Evolutionary conservation across 2,797 vertebrate genomes (phyloP), one percentile per base, ranked within the genome.

Genomic region (Choloepus didactylus): DNA sequence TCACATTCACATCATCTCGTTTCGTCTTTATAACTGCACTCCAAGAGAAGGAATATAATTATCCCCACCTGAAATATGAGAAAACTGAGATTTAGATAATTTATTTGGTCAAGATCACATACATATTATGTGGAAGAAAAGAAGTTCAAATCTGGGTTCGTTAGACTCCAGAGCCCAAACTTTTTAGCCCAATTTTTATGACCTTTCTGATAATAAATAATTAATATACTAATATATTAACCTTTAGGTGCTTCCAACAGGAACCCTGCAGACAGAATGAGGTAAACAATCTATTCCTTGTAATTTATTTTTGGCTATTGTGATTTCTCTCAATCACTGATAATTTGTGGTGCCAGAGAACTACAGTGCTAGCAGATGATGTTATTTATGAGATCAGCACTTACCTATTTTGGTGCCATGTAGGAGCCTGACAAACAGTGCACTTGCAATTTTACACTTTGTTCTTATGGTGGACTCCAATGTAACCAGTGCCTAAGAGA

Each of bases 371-470:
- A 98, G 95, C 51, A 98, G 89, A 97, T 97, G 98, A 97, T 97
- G 97, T 96, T 97, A 97, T 97, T 97, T 96, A 94, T 98, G 95
- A 98, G 95, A 97, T 98, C 96, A 97, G 94, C 96, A 96, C 97
- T 96, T 95, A 89, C 97, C 97, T 97, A 97, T 98, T 95, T 98
- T 93, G 92, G 96, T 98, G 94, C 96, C 95, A 96, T 87, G 96
- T 96, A 3, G 56, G 94, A 97, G 97, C 97, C 89, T 91, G 97
- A 95, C 94, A 97, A 93, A 96, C 97, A 95, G 95, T 80, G 93
- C 97, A 94, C 85, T 80, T 97, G 87, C 76, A 96, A 46, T 95
- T 96, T 97, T 96, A 93, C 64, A 94, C 87, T 95, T 76, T 91
- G 87, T 92, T 97, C 82, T 97, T 94, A 93, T 87, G 96, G 96